Base-by-base conservation (phyloP, 2,888 invertebrate species). In the Protodeltote pygarga region DNA sequence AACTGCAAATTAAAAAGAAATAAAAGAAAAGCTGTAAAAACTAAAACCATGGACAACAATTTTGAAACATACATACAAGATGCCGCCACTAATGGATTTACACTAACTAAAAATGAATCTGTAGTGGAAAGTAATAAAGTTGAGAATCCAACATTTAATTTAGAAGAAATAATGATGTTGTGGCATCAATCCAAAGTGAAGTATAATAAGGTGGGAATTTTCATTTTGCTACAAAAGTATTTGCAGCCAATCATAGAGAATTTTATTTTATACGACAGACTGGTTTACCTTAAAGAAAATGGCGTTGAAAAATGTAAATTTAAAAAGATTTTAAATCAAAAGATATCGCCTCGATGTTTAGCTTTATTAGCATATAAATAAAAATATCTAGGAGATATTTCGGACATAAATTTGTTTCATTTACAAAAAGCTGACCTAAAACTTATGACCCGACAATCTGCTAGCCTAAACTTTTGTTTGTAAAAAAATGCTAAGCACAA, bases 341-440 rank as follows among this genome's bases (percentile, higher is more conserved):
- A 81, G 44, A 81, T 94, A 60, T 95, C 95, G n/a, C 95, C 95
- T 0, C 89, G 95, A 68, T 95, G 95, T 79, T 88, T 93, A 64
- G 95, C 93, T 20, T 79, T 95, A 54, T 72, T 94, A 58, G 94
- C 93, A 41, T 78, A 78, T 69, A 94, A 94, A 81, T 77, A 79
- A 75, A 34, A 20, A 17, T 80, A 79, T 0, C 83, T 35, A 15
- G 71, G 68, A 2, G 20, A 45, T 5, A 84, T 51, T 66, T 83
- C 81, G 4, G 62, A 61, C 1, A 59, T 33, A 3, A 80, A 60
- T 38, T 79, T 75, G 6, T 23, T 32, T 2, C 62, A 51, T 57
- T 65, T n/a, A n/a, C n/a, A n/a, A n/a, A n/a, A n/a, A n/a, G n/a
- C n/a, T n/a, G n/a, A n/a, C n/a, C n/a, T n/a, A n/a, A n/a, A n/a